Evolutionary conservation across 2,888 invertebrate genomes (phyloP).

Genomic region (Tetramorium bicarinatum): DNA sequence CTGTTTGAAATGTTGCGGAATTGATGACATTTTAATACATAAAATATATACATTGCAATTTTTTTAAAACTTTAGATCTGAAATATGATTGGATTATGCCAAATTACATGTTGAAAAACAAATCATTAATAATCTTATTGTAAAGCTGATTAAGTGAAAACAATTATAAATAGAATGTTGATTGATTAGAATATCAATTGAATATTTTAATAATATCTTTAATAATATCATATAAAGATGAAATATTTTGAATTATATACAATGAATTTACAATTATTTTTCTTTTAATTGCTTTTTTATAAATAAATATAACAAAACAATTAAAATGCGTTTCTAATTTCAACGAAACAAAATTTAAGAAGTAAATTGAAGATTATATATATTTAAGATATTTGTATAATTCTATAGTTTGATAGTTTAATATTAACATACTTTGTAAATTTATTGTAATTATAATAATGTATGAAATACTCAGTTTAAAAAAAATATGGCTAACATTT

Average conservation of each 20-base stretch:
- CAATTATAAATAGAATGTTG: neutral
- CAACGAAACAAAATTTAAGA: neutral
- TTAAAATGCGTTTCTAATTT: conserved; percentile 2
- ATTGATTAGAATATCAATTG: neutral
- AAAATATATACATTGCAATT: neutral
- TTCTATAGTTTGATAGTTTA: neutral
- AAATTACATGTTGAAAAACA: neutral
- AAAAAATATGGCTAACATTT: neutral
- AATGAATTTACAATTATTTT: conserved; percentile 4
- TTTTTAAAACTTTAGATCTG: conserved; percentile 1
- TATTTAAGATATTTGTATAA: conserved; percentile 15
- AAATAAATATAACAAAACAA: neutral
- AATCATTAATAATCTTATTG: conserved; percentile 6
- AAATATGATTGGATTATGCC: neutral
- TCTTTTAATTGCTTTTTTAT: neutral
- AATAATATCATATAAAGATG: conserved; percentile 4
- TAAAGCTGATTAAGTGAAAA: neutral
- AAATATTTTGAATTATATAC: neutral
- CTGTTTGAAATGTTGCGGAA: neutral
- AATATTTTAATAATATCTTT: conserved; percentile 5
- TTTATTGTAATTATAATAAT: conserved; percentile 1
- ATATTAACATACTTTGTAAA: neutral
- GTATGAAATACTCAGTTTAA: neutral
- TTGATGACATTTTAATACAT: neutral
- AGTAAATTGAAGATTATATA: conserved; percentile 16